These are phyloP conservation scores for Trachelus tabidus DNA, from an alignment of 2,888 invertebrate species.

Conservation along the genomic window DNA sequence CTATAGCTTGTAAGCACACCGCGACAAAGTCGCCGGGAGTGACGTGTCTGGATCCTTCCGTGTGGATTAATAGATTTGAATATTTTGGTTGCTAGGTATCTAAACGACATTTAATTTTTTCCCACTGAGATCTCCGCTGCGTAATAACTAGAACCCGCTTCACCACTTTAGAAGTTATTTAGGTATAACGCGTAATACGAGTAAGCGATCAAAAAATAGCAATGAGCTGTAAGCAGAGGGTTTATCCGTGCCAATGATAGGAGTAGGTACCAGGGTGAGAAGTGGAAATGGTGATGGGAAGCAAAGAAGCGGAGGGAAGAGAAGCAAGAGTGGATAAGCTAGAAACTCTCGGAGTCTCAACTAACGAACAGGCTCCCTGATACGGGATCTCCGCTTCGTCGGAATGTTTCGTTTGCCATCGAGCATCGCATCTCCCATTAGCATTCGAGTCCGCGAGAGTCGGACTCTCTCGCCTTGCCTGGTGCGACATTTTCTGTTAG, in stretches of 20 bases:
- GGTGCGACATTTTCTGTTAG: conserved; percentile 7
- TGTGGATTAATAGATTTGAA: background rate
- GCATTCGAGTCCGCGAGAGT: conserved; percentile 46
- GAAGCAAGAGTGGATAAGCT: conserved; percentile 8
- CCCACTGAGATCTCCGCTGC: background rate
- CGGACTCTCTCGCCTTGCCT: conserved; percentile 15
- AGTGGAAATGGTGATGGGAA: background rate
- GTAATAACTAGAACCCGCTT: background rate
- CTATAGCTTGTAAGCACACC: background rate
- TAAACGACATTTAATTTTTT: background rate
- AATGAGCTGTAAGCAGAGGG: background rate
- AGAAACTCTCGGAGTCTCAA: conserved; percentile 26
- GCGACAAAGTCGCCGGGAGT: background rate
- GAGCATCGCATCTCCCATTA: conserved; percentile 57
- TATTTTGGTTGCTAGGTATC: background rate
- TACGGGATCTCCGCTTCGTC: conserved; percentile 53
- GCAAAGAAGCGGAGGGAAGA: background rate
- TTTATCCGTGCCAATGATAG: background rate
- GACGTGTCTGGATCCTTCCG: background rate
- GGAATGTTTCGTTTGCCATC: conserved; percentile 57
- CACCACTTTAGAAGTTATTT: background rate
- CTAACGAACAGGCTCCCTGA: conserved; percentile 56
- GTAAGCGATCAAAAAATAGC: background rate
- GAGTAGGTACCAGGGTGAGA: background rate
- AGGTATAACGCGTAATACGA: background rate